Evolutionary conservation across 64 coral and sea anemone species (phyloP), one percentile per base, ranked within the genome.

Genomic region (Montipora cactus): DNA sequence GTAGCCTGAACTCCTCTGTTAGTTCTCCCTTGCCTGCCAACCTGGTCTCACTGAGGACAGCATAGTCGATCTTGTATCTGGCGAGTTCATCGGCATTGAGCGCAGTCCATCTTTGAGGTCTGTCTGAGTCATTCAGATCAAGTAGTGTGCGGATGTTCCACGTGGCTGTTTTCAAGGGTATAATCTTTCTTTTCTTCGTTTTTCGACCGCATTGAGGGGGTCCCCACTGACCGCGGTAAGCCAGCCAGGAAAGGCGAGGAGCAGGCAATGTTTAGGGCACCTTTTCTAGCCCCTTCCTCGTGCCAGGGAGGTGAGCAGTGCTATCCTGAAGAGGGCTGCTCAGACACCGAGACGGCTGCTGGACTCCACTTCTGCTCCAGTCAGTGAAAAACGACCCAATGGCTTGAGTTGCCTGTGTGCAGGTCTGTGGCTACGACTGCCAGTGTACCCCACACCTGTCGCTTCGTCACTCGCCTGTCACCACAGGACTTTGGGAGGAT

Each of bases 21-120:
- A 66, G 61, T 18, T 66, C 10, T 13, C 61, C 61, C 18, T 66
- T 2, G 18, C 18, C 18, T 66, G 61, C 61, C 10, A 66, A 66
- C 61, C 61, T 66, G 61, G 61, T 66, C 61, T 66, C 61, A 66
- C 61, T 3, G 10, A 66, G 61, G 10, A 7, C 61, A 13, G 61
- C 5, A 18, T 13, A 13, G 18, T 66, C 10, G 61, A 66, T 66
- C 10, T 66, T 66, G 10, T 79, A 12, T 79, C 68, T 74, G 68
- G 51, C 13, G 64, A 74, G 64, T 73, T 87, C 67, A 70, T 67
- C 72, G 28, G 84, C 84, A 8, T 68, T 61, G 67, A 87, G 83
- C 67, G 61, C 83, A 21, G 83, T 87, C 83, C 62, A 9, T 87
- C 83, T 87, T 44, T 87, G 55, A 87, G 59, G 83, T 66, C 83